Base-by-base conservation (phyloP, 37 sponge, comb jelly and placozoan species). In the Hexactinellida sp. region DNA sequence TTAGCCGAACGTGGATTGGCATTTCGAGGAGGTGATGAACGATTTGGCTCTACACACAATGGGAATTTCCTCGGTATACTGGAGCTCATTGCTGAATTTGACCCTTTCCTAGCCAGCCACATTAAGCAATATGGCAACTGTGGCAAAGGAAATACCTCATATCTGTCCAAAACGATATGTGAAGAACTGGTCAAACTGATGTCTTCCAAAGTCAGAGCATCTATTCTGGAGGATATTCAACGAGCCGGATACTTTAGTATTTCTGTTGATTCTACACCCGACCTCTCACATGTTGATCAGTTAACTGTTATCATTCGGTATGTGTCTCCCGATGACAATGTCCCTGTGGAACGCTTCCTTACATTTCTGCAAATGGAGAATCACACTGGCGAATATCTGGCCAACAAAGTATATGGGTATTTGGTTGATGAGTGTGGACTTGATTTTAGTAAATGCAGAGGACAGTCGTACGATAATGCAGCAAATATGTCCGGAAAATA, bases 401-500 rank as follows among this genome's bases (percentile, higher is more conserved):
- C 86, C 36, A 54, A 51, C 24, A 30, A 36, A 24, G 55, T 85
- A 28, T 35, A 38, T 24, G 36, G 54, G 35, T 55, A 36, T 30
- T 35, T 54, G 38, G 54, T 25, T 21, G 24, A 32, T 38, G 76
- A 63, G 30, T 36, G 36, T 54, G 86, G 55, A 51, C 37, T 85
- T 36, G 36, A 85, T 55, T 51, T 85, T 37, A 24, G 38, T 54
- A 25, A 85, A 38, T 36, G 37, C 30, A 38, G 86, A 54, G 71
- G 55, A 36, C 86, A 85, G 39, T 85, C 86, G 37, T 85, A 85
- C 37, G 86, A 85, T 37, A 85, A 85, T 85, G 86, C 86, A 24
- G 34, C 55, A 32, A 85, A 85, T 54, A 85, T 85, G 86, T 54
- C 36, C 19, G 86, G 86, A 36, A 54, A 35, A 37, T 85, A 85